phyloP scores from a whole-genome alignment of 1,140 invertebrate genomes.

The Pygmarrhopalites habei region DNA sequence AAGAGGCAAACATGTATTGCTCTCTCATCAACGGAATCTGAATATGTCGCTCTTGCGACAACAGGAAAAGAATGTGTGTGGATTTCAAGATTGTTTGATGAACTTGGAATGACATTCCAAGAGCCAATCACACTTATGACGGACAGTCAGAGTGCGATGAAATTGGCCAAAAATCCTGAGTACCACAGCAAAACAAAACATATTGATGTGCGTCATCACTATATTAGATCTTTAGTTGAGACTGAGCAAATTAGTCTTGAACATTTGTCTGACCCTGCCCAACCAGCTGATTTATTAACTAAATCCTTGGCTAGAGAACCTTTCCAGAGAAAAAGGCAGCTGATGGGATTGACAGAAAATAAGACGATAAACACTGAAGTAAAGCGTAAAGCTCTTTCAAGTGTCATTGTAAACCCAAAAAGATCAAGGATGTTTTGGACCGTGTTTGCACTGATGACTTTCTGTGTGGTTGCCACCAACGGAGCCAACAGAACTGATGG shows the following conservation, averaged over 20 bases:
- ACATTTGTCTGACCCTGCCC: background rate
- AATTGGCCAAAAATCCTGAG: slow-evolving; percentile 38
- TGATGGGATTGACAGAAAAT: slow-evolving; percentile 41
- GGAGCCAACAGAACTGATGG: no score
- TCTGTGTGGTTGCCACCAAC: no score
- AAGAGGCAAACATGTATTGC: background rate
- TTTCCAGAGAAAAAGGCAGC: slow-evolving; percentile 38
- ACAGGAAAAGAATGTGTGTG: slow-evolving; percentile 42
- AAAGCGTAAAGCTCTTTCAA: background rate
- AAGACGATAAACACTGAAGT: background rate
- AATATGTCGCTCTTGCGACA: slow-evolving; percentile 42
- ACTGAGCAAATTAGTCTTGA: background rate
- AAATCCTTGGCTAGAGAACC: slow-evolving; percentile 6
- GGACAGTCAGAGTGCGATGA: slow-evolving; percentile 40
- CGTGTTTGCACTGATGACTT: background rate
- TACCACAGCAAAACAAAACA: slow-evolving; percentile 39
- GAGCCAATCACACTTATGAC: background rate
- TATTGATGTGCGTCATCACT: slow-evolving; percentile 20
- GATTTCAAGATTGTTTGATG: slow-evolving; percentile 17
- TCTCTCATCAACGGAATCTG: slow-evolving; percentile 42
- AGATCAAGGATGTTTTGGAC: background rate
- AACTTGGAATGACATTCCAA: background rate
- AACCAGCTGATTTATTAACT: background rate
- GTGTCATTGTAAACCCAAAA: slow-evolving; percentile 5
- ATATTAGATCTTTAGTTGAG: background rate